Conservation (phyloP, 1,140 invertebrate species). For the Pseudomyrmex cubaensis region DNA sequence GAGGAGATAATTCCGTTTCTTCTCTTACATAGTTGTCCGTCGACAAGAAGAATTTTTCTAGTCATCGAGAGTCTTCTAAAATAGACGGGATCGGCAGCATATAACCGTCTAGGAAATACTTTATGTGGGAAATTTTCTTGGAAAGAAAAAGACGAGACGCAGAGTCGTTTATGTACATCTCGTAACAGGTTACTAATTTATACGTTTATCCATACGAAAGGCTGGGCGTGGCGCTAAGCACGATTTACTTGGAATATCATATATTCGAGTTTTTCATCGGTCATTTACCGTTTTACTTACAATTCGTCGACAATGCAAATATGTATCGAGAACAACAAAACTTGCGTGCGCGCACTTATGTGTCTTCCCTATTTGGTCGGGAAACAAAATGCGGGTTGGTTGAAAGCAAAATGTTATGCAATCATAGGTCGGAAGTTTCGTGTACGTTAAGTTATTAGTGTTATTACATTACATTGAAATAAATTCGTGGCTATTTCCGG, state of each 20-base stretch:
- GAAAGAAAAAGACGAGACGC: constrained; percentile 8
- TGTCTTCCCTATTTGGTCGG: neutral
- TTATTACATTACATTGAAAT: constrained; percentile 11
- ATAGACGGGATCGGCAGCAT: constrained; percentile 14
- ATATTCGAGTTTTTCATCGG: neutral
- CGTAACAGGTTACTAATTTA: constrained; percentile 41
- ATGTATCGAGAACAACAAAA: neutral
- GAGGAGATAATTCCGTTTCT: constrained; percentile 32
- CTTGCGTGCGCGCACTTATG: too few species aligned
- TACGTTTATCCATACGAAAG: constrained; percentile 11
- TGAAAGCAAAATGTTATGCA: constrained; percentile 1
- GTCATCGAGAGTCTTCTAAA: constrained; percentile 46
- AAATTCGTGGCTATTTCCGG: constrained; percentile 43
- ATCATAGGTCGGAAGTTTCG: neutral
- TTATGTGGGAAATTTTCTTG: constrained; percentile 30
- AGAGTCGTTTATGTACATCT: constrained; percentile 14
- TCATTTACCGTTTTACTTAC: neutral
- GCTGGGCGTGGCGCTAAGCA: neutral
- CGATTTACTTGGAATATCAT: neutral
- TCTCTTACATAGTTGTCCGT: constrained; percentile 6
- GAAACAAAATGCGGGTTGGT: neutral
- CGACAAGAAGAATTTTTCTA: constrained; percentile 23
- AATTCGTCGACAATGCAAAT: too few species aligned
- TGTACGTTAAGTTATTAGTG: neutral
- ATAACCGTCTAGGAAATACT: constrained; percentile 32